These are phyloP conservation scores for Axinella damicornis DNA, from an alignment of 37 sponge, comb jelly and placozoan genomes.

Conservation along the genomic window DNA sequence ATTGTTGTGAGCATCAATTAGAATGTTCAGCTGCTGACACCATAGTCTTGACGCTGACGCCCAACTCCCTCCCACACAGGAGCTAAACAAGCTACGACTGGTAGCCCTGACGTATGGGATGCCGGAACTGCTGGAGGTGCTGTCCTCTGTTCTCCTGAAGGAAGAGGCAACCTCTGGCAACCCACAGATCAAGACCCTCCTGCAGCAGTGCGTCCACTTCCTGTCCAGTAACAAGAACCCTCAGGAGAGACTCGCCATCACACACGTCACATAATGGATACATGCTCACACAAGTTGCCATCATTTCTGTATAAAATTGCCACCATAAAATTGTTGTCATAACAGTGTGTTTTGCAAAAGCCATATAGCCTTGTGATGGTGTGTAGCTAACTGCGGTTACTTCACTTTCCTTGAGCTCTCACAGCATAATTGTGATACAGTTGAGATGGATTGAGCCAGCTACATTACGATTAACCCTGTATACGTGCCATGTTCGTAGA, in stretches of 20 bases:
- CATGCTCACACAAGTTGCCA: no score
- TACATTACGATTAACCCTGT: no score
- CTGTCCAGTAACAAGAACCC: conserved; percentile 75
- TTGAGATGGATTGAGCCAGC: no score
- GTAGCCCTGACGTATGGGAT: conserved; percentile 75
- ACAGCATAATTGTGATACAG: no score
- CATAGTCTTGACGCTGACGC: not conserved
- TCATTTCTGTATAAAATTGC: no score
- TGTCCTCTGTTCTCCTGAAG: conserved; percentile 40
- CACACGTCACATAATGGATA: not conserved
- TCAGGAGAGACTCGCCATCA: conserved; percentile 58
- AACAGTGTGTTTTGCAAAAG: no score
- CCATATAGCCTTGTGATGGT: no score
- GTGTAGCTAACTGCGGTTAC: no score
- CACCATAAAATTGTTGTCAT: no score
- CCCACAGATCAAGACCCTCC: conserved; percentile 45
- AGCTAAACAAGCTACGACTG: conserved; percentile 79
- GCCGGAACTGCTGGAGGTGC: conserved; percentile 67
- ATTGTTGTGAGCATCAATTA: not conserved
- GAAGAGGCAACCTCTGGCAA: conserved; percentile 61
- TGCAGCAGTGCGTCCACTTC: conserved; percentile 50
- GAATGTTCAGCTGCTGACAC: not conserved
- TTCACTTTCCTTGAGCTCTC: no score
- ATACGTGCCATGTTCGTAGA: no score
- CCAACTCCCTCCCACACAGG: conserved; percentile 27